Evolutionary conservation across 2,797 vertebrate genomes (phyloP).

Genomic region (Melanotaenia parkinsoni): DNA sequence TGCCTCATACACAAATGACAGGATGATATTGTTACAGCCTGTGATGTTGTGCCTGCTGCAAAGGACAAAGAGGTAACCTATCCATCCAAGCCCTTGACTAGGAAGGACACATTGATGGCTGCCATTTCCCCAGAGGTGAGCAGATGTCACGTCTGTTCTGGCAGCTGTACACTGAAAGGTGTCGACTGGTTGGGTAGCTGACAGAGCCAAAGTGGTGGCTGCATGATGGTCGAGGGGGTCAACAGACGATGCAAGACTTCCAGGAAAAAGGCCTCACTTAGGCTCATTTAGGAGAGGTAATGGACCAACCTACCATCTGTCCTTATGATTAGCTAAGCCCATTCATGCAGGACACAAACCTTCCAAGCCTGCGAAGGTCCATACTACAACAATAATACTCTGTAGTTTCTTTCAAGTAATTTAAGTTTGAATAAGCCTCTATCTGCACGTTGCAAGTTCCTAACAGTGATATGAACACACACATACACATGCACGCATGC

Average conservation of each 20-base stretch:
- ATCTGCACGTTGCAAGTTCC: constrained; percentile 12
- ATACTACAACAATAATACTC: constrained; percentile 1
- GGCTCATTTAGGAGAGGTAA: constrained; percentile 74
- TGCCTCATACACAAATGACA: constrained; percentile 40
- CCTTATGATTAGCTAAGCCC: constrained; percentile 58
- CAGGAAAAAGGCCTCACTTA: constrained; percentile 72
- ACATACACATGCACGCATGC: too few relatives aligned
- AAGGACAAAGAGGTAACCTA: constrained; percentile 61
- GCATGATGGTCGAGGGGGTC: constrained; percentile 53
- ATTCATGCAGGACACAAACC: constrained; percentile 49
- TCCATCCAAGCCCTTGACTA: constrained; percentile 46
- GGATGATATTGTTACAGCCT: constrained; percentile 29
- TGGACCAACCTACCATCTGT: constrained; percentile 77
- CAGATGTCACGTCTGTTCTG: constrained; percentile 70
- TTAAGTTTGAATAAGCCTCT: constrained; percentile 17
- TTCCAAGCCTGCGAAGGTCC: constrained; percentile 29
- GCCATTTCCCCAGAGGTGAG: constrained; percentile 72
- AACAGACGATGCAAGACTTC: constrained; percentile 66
- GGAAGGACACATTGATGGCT: constrained; percentile 61
- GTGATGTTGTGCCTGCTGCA: constrained; percentile 32
- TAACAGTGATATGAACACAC: constrained; percentile 26
- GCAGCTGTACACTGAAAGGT: constrained; percentile 67
- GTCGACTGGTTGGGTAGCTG: constrained; percentile 68
- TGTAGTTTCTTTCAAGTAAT: constrained; percentile 30
- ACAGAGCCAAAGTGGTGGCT: constrained; percentile 66